Conservation (phyloP, 1,140 invertebrate species). For the Drosophila arawakana region DNA sequence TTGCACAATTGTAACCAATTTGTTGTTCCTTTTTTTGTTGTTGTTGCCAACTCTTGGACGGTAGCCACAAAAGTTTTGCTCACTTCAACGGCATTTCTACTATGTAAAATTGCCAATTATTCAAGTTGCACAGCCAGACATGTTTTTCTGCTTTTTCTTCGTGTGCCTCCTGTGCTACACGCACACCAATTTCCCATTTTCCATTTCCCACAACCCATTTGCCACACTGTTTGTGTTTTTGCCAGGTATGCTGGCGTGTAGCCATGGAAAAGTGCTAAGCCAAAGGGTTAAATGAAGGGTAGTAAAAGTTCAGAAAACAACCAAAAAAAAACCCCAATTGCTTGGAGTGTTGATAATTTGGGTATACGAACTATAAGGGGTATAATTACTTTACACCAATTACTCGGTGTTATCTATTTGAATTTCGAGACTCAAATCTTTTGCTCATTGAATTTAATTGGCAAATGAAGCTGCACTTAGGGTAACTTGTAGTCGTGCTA, state of each 20-base stretch:
- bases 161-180: slow-evolving; percentile 8
- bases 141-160: slow-evolving; percentile 60
- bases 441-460: too few relatives aligned
- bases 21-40: slow-evolving; percentile 23
- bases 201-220: neutral
- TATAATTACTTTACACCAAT: too few relatives aligned
- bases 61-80: slow-evolving; percentile 28
- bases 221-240: neutral
- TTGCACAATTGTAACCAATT: slow-evolving; percentile 49
- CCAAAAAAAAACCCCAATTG: too few relatives aligned
- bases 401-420: too few relatives aligned
- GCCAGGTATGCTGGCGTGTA: slow-evolving; percentile 4
- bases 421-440: too few relatives aligned
- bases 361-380: too few relatives aligned
- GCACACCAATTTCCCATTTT: neutral
- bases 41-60: slow-evolving; percentile 2
- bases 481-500: slow-evolving; percentile 7
- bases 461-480: neutral
- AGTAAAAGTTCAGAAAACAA: too few relatives aligned
- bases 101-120: slow-evolving; percentile 74
- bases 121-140: slow-evolving; percentile 60
- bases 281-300: neutral
- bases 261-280: neutral
- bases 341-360: too few relatives aligned
- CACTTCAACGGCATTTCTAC: slow-evolving; percentile 13